Percentiles rank a stretch among this genome's conserved stretches.
phyloP scores from a whole-genome alignment of 2,888 invertebrate genomes.

The Caradrina kadenii region DNA sequence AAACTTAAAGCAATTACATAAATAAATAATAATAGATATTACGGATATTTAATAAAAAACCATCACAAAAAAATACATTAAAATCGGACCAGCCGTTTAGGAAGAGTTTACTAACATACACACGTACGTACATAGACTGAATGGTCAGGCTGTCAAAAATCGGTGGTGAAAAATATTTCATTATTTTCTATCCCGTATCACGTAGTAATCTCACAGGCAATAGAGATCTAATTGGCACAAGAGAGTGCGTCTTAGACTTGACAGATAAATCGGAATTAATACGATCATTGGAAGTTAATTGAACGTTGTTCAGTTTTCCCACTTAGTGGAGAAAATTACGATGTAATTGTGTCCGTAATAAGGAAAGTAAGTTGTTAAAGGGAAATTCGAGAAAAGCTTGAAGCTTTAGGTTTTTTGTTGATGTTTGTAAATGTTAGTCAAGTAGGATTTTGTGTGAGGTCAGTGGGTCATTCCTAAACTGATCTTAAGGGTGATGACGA shows the following conservation, averaged over 20 bases:
- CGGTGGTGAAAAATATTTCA: not conserved
- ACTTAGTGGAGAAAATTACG: slow-evolving; percentile 52
- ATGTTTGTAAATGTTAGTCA: not conserved
- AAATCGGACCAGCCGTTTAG: too few relatives aligned
- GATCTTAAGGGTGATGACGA: too few relatives aligned
- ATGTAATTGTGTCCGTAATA: slow-evolving; percentile 49
- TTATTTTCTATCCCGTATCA: not conserved
- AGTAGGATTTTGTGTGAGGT: not conserved
- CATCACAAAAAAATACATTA: too few relatives aligned
- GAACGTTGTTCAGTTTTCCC: slow-evolving; percentile 54
- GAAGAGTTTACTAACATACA: too few relatives aligned
- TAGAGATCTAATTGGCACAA: slow-evolving; percentile 64
- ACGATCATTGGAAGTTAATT: slow-evolving; percentile 66
- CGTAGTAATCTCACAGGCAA: slow-evolving; percentile 31
- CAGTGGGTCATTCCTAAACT: too few relatives aligned
- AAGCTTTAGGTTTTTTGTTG: slow-evolving; percentile 12
- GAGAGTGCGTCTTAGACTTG: slow-evolving; percentile 56
- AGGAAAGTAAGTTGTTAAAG: slow-evolving; percentile 44
- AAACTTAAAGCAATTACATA: too few relatives aligned
- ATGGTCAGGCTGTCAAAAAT: not conserved
- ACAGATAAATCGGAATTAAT: slow-evolving; percentile 66
- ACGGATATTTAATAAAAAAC: too few relatives aligned
- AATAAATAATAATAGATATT: too few relatives aligned
- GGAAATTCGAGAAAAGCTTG: slow-evolving; percentile 37
- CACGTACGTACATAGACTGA: too few relatives aligned